These are phyloP conservation scores for Euleptes europaea DNA, from an alignment of 2,113 vertebrate species.

Conservation along the genomic window DNA sequence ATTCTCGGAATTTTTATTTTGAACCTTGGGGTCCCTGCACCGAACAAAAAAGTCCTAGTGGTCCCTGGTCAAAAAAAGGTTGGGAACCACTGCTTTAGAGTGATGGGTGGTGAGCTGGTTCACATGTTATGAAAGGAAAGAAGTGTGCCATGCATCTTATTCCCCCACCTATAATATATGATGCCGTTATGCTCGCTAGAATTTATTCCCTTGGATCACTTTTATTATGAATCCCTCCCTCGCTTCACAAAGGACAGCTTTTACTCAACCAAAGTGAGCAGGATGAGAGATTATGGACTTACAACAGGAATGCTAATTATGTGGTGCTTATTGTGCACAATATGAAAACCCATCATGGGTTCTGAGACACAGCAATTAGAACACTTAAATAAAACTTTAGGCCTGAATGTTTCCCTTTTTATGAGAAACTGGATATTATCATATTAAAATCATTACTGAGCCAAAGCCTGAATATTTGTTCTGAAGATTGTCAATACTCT, in stretches of 20 bases:
- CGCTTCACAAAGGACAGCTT: conserved; percentile 49
- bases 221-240: conserved; percentile 55
- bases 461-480: conserved; percentile 60
- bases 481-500: conserved; percentile 70
- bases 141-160: not conserved
- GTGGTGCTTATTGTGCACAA: conserved; percentile 64
- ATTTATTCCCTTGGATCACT: conserved; percentile 40
- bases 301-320: conserved; percentile 66
- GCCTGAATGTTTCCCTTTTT: conserved; percentile 58
- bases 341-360: conserved; percentile 53
- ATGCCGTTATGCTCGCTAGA: not conserved
- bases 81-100: too few relatives aligned
- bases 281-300: conserved; percentile 50
- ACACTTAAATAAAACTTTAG: conserved; percentile 62
- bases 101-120: not conserved
- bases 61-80: too few relatives aligned
- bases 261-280: conserved; percentile 32
- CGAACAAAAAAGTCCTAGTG: too few relatives aligned
- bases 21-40: too few relatives aligned
- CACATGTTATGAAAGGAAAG: too few relatives aligned
- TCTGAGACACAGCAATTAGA: conserved; percentile 61
- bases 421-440: conserved; percentile 64
- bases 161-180: not conserved
- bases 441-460: conserved; percentile 75
- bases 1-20: too few relatives aligned